Percentiles rank a stretch among this genome's conserved stretches.
phyloP scores from a whole-genome alignment of 1,140 invertebrate genomes.

The Nasonia giraulti region DNA sequence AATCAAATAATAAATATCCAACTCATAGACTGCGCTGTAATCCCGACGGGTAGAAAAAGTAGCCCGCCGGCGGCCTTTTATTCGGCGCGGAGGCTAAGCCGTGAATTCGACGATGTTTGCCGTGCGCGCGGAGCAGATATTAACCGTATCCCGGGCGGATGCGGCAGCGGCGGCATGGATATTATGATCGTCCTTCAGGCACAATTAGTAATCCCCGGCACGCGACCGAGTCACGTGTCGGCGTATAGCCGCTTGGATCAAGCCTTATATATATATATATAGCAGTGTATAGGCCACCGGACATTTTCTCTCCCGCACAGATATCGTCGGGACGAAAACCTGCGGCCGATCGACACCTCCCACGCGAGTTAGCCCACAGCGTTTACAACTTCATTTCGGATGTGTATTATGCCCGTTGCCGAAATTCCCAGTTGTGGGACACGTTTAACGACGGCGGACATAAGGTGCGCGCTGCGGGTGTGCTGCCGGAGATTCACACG shows the following conservation, averaged over 20 bases:
- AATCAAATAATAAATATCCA: conserved; percentile 67
- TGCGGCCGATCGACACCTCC: not conserved
- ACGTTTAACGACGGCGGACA: not conserved
- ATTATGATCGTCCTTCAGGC: conserved; percentile 70
- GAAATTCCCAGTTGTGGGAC: not conserved
- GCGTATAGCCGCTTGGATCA: conserved; percentile 50
- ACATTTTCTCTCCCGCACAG: conserved; percentile 8
- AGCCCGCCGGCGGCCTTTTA: conserved; percentile 33
- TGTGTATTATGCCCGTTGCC: not conserved
- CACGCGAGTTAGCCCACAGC: not conserved
- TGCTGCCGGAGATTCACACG: conserved; percentile 11
- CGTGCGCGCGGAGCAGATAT: conserved; percentile 62
- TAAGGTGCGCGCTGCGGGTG: not conserved
- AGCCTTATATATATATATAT: too few species aligned
- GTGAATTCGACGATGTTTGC: conserved; percentile 66
- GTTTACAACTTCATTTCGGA: conserved; percentile 12
- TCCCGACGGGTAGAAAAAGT: conserved; percentile 14
- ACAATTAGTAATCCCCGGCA: conserved; percentile 73
- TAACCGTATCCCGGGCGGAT: conserved; percentile 68
- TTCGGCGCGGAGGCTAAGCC: conserved; percentile 41
- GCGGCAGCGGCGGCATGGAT: conserved; percentile 62
- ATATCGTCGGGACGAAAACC: not conserved
- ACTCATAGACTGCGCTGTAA: conserved; percentile 38
- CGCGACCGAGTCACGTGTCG: conserved; percentile 67
- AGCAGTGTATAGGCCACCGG: not conserved